Percentiles rank a stretch among this genome's conserved stretches.
Conservation (phyloP, 2,797 vertebrate genomes). For the Pelodytes ibericus region DNA sequence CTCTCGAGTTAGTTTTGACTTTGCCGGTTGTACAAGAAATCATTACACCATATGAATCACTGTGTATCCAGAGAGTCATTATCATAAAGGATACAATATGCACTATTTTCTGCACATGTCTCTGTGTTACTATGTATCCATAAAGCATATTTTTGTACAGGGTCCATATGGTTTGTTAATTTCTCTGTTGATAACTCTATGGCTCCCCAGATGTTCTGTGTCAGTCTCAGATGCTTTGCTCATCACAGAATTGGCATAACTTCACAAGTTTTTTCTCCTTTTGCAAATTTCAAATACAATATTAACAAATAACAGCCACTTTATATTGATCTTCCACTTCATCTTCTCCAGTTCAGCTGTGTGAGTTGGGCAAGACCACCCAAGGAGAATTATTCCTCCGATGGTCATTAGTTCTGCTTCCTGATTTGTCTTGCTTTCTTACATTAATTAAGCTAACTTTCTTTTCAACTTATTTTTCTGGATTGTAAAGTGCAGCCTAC, state of each 20-base stretch:
- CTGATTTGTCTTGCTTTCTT: not conserved
- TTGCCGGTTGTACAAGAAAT: conserved; percentile 37
- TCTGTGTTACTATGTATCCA: conserved; percentile 38
- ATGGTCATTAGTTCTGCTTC: not conserved
- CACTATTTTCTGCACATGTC: conserved; percentile 28
- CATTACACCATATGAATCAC: conserved; percentile 35
- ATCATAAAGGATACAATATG: conserved; percentile 47
- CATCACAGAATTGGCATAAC: conserved; percentile 45
- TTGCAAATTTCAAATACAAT: conserved; percentile 18
- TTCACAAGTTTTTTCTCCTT: conserved; percentile 35
- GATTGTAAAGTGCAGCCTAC: not conserved
- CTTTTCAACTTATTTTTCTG: not conserved
- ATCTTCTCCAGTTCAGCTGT: not conserved
- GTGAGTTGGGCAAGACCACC: not conserved
- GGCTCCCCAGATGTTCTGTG: conserved; percentile 51
- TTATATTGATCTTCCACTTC: conserved; percentile 6
- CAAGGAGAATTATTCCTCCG: not conserved
- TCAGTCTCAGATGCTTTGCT: conserved; percentile 40
- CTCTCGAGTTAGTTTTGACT: conserved; percentile 48
- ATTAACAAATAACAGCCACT: conserved; percentile 32
- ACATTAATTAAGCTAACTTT: not conserved
- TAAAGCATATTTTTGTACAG: conserved; percentile 42
- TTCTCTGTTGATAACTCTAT: conserved; percentile 49
- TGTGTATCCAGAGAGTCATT: conserved; percentile 42
- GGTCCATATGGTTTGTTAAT: conserved; percentile 50